Evolutionary conservation across 2,113 vertebrate species (phyloP).

Genomic region (Pachyramphus minor): DNA sequence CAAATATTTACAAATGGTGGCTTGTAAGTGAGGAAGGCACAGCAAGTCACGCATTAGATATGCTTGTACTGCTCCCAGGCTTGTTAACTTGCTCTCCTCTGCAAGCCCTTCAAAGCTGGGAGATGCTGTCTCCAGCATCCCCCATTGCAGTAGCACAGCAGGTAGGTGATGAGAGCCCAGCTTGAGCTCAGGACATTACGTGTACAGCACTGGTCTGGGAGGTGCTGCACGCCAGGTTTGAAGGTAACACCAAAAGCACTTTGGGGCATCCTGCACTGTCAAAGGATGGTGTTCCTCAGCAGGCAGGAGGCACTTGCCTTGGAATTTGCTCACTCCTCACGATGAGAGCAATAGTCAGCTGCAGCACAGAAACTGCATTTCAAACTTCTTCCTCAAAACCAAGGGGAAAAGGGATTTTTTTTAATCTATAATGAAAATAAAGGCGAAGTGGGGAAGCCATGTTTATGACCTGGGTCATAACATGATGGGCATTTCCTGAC

Average conservation of each 20-base stretch:
- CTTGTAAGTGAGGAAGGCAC: neutral
- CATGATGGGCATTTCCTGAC: neutral
- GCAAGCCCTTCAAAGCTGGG: neutral
- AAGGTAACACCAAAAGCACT: neutral
- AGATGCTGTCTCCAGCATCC: neutral
- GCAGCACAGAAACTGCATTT: neutral
- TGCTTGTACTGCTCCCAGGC: neutral
- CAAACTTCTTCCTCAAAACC: neutral
- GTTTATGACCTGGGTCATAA: neutral
- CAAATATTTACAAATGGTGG: neutral
- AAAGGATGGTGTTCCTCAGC: neutral
- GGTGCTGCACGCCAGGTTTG: neutral
- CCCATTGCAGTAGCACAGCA: rapidly evolving
- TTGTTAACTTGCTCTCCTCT: neutral
- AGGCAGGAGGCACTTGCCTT: neutral
- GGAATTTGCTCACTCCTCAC: neutral
- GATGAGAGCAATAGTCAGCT: neutral
- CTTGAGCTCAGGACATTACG: rapidly evolving
- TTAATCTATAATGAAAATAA: neutral
- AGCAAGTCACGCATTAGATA: neutral
- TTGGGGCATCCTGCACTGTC: neutral
- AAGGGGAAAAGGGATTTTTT: neutral
- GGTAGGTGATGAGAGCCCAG: neutral
- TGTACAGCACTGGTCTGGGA: neutral
- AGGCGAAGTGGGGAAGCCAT: neutral